Base-by-base conservation (phyloP, 1,140 invertebrate species). In the Meloidogyne chitwoodi region DNA sequence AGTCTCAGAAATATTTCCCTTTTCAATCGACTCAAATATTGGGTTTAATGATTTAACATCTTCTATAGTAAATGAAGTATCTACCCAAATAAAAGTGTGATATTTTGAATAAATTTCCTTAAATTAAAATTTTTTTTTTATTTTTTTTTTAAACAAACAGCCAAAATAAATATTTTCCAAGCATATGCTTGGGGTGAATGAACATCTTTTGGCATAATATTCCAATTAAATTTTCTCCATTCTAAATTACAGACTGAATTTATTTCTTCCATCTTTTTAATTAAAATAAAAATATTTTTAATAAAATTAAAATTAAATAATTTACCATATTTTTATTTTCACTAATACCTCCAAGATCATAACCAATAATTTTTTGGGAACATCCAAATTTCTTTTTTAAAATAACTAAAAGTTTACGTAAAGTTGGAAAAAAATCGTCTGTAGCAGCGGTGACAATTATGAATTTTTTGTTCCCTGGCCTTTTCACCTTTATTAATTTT, bases 321-420 rank as follows among this genome's bases (percentile, higher is more conserved):
- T n/a, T 56, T 56, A 56, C 48, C 19, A 6, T 22, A n/a, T n/a
- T n/a, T n/a, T n/a, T 56, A 8, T 56, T 19, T 56, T 56, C 48
- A 22, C 48, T 56, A 56, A 56, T 56, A 56, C 48, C 48, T 56
- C 68, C 68, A 12, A 70, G 68, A 56, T 70, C 68, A 44, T 70
- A 70, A 4, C n/a, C 14, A 27, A 70, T 70, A 29, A 70, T 24
- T 16, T 62, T 31, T 8, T 38, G 27, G 2, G 5, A 48, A 56
- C 68, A 70, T 0, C 68, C 68, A 26, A 70, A 70, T 44, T 38
- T 8, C 10, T 70, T 0, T 24, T 70, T 70, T 8, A 70, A 5
- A 56, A 16, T 8, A 3, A n/a, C 26, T 16, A 70, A 19, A 27
- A 70, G 56, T 27, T 31, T 44, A 1, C 68, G 68, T 10, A 70